Conservation (phyloP, 2,113 vertebrate genomes). For the Chionodraco myersi region DNA sequence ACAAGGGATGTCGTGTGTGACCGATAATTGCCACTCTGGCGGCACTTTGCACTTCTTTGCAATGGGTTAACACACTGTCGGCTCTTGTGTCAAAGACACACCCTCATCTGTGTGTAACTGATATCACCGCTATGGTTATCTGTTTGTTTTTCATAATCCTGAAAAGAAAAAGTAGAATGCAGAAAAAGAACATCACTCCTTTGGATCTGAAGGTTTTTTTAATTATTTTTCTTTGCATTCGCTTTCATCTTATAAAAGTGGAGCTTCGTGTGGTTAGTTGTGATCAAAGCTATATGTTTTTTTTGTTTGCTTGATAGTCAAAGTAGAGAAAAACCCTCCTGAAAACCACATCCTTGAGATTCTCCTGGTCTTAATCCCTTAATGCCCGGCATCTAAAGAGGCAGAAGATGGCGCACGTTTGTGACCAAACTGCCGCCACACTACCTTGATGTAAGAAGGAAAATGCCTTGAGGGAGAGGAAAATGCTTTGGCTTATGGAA, state of each 20-base stretch:
- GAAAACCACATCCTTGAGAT: constrained; percentile 50
- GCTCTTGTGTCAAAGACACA: constrained; percentile 37
- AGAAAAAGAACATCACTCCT: constrained; percentile 31
- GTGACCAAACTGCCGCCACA: constrained; percentile 59
- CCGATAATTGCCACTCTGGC: constrained; percentile 47
- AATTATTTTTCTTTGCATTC: background rate
- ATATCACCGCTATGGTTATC: constrained; percentile 45
- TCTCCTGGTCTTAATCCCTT: constrained; percentile 53
- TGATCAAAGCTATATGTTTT: constrained; percentile 68
- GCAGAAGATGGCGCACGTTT: constrained; percentile 31
- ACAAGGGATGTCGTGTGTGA: constrained; percentile 36
- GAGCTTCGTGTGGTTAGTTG: constrained; percentile 33
- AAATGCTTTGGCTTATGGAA: constrained; percentile 51
- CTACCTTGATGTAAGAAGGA: constrained; percentile 57
- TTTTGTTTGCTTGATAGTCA: constrained; percentile 45
- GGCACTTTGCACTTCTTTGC: constrained; percentile 50
- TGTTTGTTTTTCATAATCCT: constrained; percentile 58
- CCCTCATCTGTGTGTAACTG: constrained; percentile 61
- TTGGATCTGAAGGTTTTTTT: constrained; percentile 57
- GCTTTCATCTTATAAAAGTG: constrained; percentile 37
- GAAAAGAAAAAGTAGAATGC: constrained; percentile 12
- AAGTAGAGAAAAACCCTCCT: constrained; percentile 44
- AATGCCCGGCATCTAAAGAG: constrained; percentile 53
- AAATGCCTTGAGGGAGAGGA: constrained; percentile 46
- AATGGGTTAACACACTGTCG: constrained; percentile 9